A percentile compares a stretch with the other conserved stretches of the same genome.
Conservation (phyloP, 2,888 invertebrate species). For the Apamea anceps region DNA sequence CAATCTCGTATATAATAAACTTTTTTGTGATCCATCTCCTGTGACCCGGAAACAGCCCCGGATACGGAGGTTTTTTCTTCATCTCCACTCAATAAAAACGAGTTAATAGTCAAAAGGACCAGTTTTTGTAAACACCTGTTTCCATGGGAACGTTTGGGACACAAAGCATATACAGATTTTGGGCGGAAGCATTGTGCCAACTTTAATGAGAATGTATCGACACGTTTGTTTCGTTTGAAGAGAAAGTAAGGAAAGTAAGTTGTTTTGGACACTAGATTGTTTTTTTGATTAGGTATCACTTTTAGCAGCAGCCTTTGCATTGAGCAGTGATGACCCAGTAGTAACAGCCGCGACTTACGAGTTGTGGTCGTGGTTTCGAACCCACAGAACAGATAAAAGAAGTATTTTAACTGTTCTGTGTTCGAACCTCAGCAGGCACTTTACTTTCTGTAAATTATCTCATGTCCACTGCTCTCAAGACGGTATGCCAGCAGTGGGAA, state of each 20-base stretch:
- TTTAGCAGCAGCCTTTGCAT: background rate
- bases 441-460: no score
- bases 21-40: conserved; percentile 73
- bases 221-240: conserved; percentile 5
- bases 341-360: background rate
- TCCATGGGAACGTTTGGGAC: conserved; percentile 80
- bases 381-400: no score
- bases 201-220: conserved; percentile 40
- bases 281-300: no score
- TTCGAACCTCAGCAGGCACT: no score
- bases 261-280: background rate
- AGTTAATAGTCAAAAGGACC: conserved; percentile 81
- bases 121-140: conserved; percentile 87
- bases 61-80: conserved; percentile 79
- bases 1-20: conserved; percentile 73
- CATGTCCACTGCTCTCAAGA: no score
- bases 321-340: background rate
- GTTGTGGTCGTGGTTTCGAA: no score
- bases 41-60: conserved; percentile 86
- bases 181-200: conserved; percentile 53
- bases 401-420: no score
- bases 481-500: no score
- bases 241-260: conserved; percentile 18
- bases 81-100: conserved; percentile 80
- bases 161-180: conserved; percentile 77